Evolutionary conservation across 2,797 vertebrate species (phyloP).

Genomic region (Micromesistius poutassou): DNA sequence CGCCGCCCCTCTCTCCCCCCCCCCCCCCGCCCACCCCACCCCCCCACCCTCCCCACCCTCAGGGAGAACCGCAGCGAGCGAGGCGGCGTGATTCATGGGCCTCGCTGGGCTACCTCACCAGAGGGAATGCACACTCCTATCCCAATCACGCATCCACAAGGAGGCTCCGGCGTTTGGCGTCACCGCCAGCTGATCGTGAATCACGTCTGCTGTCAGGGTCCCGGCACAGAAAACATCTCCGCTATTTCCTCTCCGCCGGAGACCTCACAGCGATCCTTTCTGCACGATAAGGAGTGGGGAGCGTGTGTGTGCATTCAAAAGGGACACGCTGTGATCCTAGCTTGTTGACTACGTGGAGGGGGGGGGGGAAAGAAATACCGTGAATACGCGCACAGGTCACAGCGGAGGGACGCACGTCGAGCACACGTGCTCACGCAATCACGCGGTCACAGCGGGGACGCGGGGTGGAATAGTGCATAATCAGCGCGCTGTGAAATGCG

Average conservation of each 20-base stretch:
- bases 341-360: neutral
- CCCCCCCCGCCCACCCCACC: no score
- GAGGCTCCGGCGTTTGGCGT: no score
- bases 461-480: conserved; percentile 17
- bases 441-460: neutral
- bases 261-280: conserved; percentile 29
- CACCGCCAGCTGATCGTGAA: conserved; percentile 46
- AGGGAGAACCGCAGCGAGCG: no score
- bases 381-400: neutral
- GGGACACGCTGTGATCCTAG: neutral
- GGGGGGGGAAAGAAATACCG: neutral
- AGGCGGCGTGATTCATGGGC: conserved; percentile 10
- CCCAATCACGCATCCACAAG: neutral
- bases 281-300: conserved; percentile 3
- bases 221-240: conserved; percentile 56
- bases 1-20: no score
- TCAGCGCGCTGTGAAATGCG: conserved; percentile 22
- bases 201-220: conserved; percentile 58
- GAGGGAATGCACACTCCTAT: neutral
- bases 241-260: conserved; percentile 49
- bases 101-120: conserved; percentile 10
- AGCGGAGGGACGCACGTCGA: neutral
- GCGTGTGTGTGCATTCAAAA: conserved; percentile 18
- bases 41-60: conserved; percentile 38
- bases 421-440: conserved; percentile 18